Base-by-base conservation (phyloP, 2,888 invertebrate genomes). In the Helicoverpa assulta region DNA sequence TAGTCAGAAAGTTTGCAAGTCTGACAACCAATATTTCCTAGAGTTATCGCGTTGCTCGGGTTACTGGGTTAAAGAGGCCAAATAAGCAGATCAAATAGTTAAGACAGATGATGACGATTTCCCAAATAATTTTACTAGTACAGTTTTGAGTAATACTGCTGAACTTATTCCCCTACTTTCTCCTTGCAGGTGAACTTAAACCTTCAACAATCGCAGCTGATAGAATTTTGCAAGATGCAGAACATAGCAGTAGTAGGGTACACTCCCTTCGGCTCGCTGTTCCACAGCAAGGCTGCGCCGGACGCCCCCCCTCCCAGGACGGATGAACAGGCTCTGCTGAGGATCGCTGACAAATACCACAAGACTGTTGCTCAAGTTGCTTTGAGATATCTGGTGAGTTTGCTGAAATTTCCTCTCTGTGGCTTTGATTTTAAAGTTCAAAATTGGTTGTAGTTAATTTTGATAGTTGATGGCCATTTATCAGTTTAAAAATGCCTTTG, bases 201-300 rank as follows among this genome's bases (percentile, higher is more conserved):
- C 81, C 93, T 98, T 6, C 97, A 97, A 78, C 97, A 98, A 85
- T 96, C 96, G 26, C 96, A 97, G 54, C 89, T 98, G 50, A 96
- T 97, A 0, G 92, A 96, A 8, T 98, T 97, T 86, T 97, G 98
- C 88, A 96, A 96, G 65, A 87, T 95, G n/a, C 96, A 96, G 51
- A 95, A 93, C 57, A 97, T 99, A 61, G 92, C 94, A 0, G 90
- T 98, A 78, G 97, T 96, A 77, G 98, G 94, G 0, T 98, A 98
- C 91, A 97, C 97, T 37, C 98, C 98, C 0, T 95, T 98, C 74
- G 98, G 98, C 0, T 91, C 92, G 0, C 82, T 95, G 50, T 92
- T 94, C 84, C 86, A 87, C 29, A 74, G 66, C 40, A 96, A 96
- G 21, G 96, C 96, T 0, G 90, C 85, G 0, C 88, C 93, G 0